Evolutionary conservation across 1,140 invertebrate species (phyloP).

Genomic region (Tribolium madens): DNA sequence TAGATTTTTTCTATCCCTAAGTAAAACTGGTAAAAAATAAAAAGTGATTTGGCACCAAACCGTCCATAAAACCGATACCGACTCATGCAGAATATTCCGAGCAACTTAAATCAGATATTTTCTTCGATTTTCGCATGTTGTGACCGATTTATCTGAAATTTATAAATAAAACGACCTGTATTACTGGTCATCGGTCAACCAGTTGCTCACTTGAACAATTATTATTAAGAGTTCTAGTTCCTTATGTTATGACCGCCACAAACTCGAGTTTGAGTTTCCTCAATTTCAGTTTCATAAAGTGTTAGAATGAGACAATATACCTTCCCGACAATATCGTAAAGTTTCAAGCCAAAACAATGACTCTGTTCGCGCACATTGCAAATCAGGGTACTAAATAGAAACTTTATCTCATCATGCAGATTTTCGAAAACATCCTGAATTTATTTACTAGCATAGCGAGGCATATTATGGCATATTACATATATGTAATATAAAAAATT

Average conservation of each 20-base stretch:
- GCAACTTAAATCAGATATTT: no score
- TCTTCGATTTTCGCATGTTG: no score
- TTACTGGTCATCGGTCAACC: background rate
- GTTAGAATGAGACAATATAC: conserved; percentile 16
- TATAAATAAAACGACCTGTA: background rate
- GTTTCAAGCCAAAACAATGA: background rate
- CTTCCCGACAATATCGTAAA: conserved; percentile 13
- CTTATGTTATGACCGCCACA: background rate
- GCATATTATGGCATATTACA: no score
- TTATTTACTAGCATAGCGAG: background rate
- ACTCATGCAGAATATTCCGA: no score
- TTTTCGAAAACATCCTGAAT: conserved; percentile 9
- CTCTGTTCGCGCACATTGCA: conserved; percentile 6
- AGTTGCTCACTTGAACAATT: background rate
- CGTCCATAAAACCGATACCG: no score
- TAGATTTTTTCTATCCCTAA: no score
- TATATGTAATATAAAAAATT: no score
- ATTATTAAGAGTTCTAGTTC: background rate
- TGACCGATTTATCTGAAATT: no score
- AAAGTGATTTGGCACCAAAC: no score
- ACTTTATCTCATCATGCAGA: conserved; percentile 23
- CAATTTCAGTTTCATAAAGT: conserved; percentile 2
- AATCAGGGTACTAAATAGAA: conserved; percentile 12
- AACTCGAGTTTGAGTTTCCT: background rate
- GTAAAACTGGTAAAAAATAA: no score